A percentile compares a stretch with the other conserved stretches of the same genome.
phyloP scores from a whole-genome alignment of 2,113 vertebrate genomes.

The Pogonocichla stellata region DNA sequence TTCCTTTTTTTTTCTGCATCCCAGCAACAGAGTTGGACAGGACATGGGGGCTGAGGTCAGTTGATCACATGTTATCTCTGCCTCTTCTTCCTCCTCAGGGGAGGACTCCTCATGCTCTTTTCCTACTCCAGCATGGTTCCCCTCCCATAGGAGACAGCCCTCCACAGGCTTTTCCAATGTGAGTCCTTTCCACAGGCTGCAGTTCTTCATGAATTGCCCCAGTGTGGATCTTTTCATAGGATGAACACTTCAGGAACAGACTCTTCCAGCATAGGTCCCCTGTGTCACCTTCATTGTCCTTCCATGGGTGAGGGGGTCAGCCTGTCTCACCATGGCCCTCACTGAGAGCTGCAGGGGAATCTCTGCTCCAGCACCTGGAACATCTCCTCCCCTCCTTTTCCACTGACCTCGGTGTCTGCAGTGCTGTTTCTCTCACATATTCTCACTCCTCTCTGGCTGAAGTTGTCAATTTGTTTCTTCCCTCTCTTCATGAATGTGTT shows the following conservation, averaged over 20 bases:
- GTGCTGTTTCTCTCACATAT: not conserved
- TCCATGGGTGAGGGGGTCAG: not conserved
- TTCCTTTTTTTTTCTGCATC: not conserved
- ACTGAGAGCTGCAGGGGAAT: not conserved
- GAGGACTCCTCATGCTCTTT: not conserved
- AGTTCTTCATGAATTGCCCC: not conserved
- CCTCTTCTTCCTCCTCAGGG: not conserved
- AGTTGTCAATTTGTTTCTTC: not conserved
- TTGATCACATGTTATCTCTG: not conserved
- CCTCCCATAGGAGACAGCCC: not conserved
- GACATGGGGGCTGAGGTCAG: not conserved
- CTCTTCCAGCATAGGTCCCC: not conserved
- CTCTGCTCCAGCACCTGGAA: not conserved
- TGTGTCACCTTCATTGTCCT: not conserved
- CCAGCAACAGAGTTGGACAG: not conserved
- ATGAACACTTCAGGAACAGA: not conserved
- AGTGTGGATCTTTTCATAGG: not conserved
- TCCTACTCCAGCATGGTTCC: not conserved
- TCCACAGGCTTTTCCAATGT: not conserved
- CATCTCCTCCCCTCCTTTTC: not conserved
- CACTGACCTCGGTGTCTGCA: not conserved
- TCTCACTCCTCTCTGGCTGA: not conserved
- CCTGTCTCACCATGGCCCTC: not conserved
- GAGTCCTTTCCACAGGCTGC: not conserved
- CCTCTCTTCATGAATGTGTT: not conserved